Evolutionary conservation across 2,797 vertebrate species (phyloP).

Genomic region (Tokudaia muenninki): DNA sequence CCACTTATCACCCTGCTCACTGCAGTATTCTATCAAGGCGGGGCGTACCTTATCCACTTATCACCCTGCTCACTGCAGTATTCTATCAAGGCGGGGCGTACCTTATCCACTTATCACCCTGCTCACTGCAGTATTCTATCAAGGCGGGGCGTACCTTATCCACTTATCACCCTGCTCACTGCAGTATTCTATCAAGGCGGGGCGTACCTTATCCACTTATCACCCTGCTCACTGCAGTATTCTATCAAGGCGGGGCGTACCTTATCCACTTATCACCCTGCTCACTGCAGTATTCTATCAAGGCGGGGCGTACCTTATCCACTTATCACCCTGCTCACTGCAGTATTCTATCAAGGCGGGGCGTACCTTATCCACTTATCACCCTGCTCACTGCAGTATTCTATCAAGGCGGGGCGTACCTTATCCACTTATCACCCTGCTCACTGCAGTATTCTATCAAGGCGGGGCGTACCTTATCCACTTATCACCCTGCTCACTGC

Average conservation of each 20-base stretch:
- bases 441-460: no score
- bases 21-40: no score
- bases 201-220: neutral
- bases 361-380: neutral
- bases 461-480: neutral
- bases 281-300: no score
- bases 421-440: neutral
- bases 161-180: neutral
- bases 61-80: neutral
- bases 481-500: neutral
- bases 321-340: neutral
- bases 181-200: no score
- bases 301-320: neutral
- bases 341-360: no score
- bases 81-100: no score
- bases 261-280: neutral
- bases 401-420: neutral
- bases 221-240: neutral
- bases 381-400: neutral
- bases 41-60: neutral
- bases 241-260: no score
- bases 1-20: neutral
- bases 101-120: neutral
- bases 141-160: neutral
- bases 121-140: no score